These are phyloP conservation scores for Caiman crocodilus DNA, from an alignment of 2,797 vertebrate species.

Conservation along the genomic window DNA sequence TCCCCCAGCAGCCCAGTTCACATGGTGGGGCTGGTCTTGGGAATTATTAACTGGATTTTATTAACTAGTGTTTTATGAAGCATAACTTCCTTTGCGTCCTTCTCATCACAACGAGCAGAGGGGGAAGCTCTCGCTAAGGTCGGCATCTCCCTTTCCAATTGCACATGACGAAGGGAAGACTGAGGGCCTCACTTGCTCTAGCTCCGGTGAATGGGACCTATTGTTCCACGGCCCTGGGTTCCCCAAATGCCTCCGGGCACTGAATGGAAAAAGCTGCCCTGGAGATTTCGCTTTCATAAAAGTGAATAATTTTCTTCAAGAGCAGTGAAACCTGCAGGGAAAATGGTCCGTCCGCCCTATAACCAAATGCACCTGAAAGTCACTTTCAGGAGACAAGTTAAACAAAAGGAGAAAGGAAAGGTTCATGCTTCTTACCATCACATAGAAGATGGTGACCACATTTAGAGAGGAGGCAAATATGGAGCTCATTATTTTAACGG, in stretches of 20 bases:
- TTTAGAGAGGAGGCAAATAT: constrained; percentile 96
- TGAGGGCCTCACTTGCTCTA: not conserved
- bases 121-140: not conserved
- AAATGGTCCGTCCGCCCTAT: not conserved
- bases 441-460: constrained; percentile 96
- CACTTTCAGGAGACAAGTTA: not conserved
- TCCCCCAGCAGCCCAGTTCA: not conserved
- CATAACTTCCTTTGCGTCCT: not conserved
- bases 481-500: constrained; percentile 98
- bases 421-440: constrained; percentile 87
- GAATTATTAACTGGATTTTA: constrained; percentile 45
- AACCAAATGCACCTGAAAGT: not conserved
- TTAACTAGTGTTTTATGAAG: constrained; percentile 22
- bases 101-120: not conserved
- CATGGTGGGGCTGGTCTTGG: not conserved
- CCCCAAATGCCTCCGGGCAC: not conserved
- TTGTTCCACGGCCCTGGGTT: rapidly evolving
- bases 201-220: not conserved
- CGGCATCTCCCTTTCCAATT: not conserved
- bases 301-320: not conserved
- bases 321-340: not conserved
- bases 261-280: not conserved
- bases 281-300: constrained; percentile 2
- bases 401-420: constrained; percentile 8
- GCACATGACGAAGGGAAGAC: rapidly evolving